Evolutionary conservation across 2,797 vertebrate species (phyloP).

Genomic region (Syngnathus rostellatus): DNA sequence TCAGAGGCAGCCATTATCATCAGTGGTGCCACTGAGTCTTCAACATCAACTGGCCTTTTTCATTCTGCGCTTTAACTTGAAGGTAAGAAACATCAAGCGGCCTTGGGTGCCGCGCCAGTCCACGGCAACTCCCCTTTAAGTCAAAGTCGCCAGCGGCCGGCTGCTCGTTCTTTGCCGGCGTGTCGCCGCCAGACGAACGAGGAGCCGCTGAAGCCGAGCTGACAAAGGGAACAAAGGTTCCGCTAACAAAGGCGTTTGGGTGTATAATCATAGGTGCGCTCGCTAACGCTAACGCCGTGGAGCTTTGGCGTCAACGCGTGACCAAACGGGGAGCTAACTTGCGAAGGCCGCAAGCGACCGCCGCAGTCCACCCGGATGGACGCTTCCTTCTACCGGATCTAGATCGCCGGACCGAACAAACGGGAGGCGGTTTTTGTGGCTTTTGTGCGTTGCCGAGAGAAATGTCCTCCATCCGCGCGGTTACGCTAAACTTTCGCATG

Average conservation of each 20-base stretch:
- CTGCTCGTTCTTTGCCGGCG: constrained; percentile 4
- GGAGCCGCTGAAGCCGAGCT: constrained; percentile 7
- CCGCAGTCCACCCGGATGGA: neutral
- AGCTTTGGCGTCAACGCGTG: constrained; percentile 23
- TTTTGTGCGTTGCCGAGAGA: too few species aligned
- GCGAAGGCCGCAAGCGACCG: neutral
- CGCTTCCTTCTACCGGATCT: neutral
- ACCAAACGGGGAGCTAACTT: neutral
- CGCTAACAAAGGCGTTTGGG: constrained; percentile 5
- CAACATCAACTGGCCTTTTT: neutral
- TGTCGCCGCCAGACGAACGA: neutral
- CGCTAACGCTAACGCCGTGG: constrained; percentile 48
- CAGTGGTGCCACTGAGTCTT: neutral
- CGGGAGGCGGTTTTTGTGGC: too few species aligned
- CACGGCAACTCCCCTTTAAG: neutral
- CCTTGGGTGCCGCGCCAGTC: neutral
- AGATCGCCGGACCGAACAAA: neutral
- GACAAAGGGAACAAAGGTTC: constrained; percentile 12
- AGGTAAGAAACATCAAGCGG: constrained; percentile 2
- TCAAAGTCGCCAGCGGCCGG: neutral
- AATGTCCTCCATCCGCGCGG: too few species aligned
- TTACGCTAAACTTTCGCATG: neutral
- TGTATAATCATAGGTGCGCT: constrained; percentile 6
- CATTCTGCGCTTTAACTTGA: neutral
- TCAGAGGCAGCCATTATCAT: too few species aligned